phyloP scores from a whole-genome alignment of 2,888 invertebrate species.

The Parascotia fuliginaria region DNA sequence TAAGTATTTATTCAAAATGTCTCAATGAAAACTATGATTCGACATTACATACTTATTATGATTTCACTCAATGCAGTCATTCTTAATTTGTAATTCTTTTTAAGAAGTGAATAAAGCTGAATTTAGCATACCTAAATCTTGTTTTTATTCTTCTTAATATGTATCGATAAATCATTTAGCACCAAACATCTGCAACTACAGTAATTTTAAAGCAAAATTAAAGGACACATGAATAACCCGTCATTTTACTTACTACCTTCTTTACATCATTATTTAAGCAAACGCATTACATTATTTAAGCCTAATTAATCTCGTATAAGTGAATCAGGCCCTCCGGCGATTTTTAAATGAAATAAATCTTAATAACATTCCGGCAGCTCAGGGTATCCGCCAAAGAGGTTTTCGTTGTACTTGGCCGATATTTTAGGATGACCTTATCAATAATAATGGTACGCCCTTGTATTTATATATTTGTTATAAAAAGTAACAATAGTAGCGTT shows the following conservation, averaged over 20 bases:
- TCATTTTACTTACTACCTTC: slow-evolving; percentile 21
- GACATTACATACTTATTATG: too few relatives aligned
- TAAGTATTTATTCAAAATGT: too few relatives aligned
- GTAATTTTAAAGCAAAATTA: too few relatives aligned
- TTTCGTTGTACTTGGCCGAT: background rate
- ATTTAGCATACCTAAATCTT: too few relatives aligned
- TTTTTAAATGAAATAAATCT: slow-evolving; percentile 24
- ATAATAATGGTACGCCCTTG: background rate
- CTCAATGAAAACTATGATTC: too few relatives aligned
- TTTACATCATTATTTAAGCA: slow-evolving; percentile 6
- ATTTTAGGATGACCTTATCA: slow-evolving; percentile 1
- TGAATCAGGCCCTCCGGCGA: slow-evolving; percentile 19
- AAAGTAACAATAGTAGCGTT: too few relatives aligned
- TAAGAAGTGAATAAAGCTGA: too few relatives aligned
- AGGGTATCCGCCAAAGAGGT: background rate
- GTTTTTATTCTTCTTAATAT: too few relatives aligned
- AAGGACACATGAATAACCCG: background rate
- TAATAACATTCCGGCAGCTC: slow-evolving; percentile 38
- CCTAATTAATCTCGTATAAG: slow-evolving; percentile 7
- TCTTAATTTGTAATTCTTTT: too few relatives aligned
- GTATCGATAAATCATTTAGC: too few relatives aligned
- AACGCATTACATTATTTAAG: background rate
- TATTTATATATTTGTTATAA: background rate
- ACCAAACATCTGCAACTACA: background rate
- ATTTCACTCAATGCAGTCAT: too few relatives aligned